Percentiles rank a stretch among this genome's conserved stretches.
Conservation (phyloP, 53 echinoderm and acorn worm species). For the Apostichopus leukothele region DNA sequence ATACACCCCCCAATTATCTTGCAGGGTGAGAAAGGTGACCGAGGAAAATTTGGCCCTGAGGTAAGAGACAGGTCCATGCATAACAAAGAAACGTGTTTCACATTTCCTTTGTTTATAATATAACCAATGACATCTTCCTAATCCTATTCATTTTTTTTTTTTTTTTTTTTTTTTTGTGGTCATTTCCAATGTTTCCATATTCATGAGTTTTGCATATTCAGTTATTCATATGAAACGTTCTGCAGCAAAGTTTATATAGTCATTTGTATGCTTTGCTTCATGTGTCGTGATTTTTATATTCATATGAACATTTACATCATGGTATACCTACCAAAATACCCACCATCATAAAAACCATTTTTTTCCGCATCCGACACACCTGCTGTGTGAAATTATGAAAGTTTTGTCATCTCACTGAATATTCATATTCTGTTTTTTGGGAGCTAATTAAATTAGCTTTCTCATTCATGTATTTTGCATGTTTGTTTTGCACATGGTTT, state of each 20-base stretch:
- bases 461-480: not conserved
- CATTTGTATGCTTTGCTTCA: too few relatives aligned
- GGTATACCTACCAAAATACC: not conserved
- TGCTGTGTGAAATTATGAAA: not conserved
- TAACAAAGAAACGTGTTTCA: not conserved
- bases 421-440: not conserved
- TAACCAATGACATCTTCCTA: conserved; percentile 15
- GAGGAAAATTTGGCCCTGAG: conserved; percentile 40
- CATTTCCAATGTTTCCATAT: conserved; percentile 13
- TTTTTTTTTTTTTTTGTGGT: not conserved
- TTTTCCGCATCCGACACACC: not conserved
- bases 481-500: not conserved
- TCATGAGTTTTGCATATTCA: conserved; percentile 10
- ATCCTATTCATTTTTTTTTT: conserved; percentile 6
- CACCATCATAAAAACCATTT: not conserved
- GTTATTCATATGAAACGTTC: too few relatives aligned
- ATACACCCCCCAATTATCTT: conserved; percentile 37
- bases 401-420: not conserved
- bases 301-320: not conserved
- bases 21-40: conserved; percentile 43
- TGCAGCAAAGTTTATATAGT: too few relatives aligned
- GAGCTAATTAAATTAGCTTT: not conserved
- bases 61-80: conserved; percentile 18
- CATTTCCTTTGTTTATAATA: not conserved
- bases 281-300: not conserved